Percentiles rank a stretch among this genome's conserved stretches.
Evolutionary conservation across 2,797 vertebrate genomes (phyloP).

Genomic region (Rhinichthys osculus): DNA sequence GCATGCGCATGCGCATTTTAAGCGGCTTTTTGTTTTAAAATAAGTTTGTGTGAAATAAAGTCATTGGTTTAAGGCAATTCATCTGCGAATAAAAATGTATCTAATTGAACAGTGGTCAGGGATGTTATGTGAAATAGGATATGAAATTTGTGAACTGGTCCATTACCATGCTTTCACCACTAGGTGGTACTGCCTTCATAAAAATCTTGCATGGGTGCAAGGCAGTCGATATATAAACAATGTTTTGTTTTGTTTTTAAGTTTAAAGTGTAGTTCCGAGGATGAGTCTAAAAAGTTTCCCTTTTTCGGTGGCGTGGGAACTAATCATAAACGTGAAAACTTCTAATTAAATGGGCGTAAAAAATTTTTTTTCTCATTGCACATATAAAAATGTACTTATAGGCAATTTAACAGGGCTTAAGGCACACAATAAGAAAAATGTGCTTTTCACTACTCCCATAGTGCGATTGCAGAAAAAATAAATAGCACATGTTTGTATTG

Average conservation of each 20-base stretch:
- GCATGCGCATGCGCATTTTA: neutral
- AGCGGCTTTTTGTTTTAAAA: neutral
- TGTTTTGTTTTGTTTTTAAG: neutral
- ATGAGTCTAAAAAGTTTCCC: neutral
- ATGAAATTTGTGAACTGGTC: neutral
- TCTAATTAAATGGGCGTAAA: too few relatives aligned
- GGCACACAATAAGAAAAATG: too few relatives aligned
- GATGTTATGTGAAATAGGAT: neutral
- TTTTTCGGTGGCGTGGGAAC: neutral
- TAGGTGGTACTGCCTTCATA: slow-evolving; percentile 38
- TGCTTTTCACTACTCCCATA: too few relatives aligned
- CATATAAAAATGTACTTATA: neutral
- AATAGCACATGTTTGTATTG: too few relatives aligned
- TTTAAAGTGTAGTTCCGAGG: neutral
- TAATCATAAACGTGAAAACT: neutral
- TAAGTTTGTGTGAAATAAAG: neutral
- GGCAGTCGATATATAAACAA: neutral
- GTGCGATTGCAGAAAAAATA: too few relatives aligned
- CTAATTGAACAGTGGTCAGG: neutral
- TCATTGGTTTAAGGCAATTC: neutral
- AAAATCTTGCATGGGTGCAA: neutral
- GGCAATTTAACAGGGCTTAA: too few relatives aligned
- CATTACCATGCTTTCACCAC: slow-evolving; percentile 9
- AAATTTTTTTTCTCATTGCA: neutral
- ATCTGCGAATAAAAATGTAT: neutral